Conservation (phyloP, 92 coral and sea anemone genomes). For the Isaurus tuberculatus region DNA sequence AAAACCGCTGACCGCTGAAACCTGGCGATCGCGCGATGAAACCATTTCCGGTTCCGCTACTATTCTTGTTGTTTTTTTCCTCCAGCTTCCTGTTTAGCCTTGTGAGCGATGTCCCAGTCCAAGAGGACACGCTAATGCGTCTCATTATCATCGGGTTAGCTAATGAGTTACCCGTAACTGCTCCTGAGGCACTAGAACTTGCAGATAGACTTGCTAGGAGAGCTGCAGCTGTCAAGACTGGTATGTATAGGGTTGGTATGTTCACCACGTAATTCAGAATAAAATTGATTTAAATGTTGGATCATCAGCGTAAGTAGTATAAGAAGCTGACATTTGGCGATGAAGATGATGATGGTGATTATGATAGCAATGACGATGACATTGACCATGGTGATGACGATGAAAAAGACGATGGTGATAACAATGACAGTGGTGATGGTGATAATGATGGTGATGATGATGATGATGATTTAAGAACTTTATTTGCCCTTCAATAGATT, state of each 20-base stretch:
- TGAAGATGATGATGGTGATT: neutral
- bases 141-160: slow-evolving; percentile 91
- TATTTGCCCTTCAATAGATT: too few relatives aligned
- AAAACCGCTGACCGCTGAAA: too few relatives aligned
- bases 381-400: too few relatives aligned
- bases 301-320: too few relatives aligned
- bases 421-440: too few relatives aligned
- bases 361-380: too few relatives aligned
- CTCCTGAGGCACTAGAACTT: slow-evolving; percentile 91
- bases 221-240: slow-evolving; percentile 90
- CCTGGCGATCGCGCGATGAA: too few relatives aligned
- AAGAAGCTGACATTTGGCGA: neutral
- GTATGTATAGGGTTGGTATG: slow-evolving; percentile 43
- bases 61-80: neutral
- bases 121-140: slow-evolving; percentile 96
- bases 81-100: slow-evolving; percentile 78
- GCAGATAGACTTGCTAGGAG: slow-evolving; percentile 91
- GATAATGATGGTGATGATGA: too few relatives aligned
- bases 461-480: too few relatives aligned
- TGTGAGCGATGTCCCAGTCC: slow-evolving; percentile 89
- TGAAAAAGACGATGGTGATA: too few relatives aligned
- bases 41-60: too few relatives aligned
- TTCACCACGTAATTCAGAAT: too few relatives aligned
- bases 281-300: neutral
- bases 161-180: slow-evolving; percentile 87